A percentile compares a stretch with the other conserved stretches of the same genome.
Evolutionary conservation across 2,888 invertebrate genomes (phyloP).

Genomic region (Balanococcus diminutus): DNA sequence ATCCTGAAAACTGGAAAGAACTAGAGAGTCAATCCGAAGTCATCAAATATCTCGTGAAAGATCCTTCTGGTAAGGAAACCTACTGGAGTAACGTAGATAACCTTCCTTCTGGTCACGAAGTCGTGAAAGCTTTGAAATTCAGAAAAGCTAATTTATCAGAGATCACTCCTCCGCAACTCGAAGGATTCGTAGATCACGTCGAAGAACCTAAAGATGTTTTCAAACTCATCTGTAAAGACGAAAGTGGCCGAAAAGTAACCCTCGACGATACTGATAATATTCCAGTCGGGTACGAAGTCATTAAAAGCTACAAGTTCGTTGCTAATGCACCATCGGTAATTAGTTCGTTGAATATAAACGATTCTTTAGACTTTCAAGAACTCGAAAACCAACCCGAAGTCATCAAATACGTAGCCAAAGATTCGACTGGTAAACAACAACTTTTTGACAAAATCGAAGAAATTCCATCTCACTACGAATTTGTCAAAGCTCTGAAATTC

Average conservation of each 20-base stretch:
- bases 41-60: not conserved
- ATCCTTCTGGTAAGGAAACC: not conserved
- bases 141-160: not conserved
- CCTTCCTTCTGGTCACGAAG: not conserved
- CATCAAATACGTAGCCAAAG: not conserved
- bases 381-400: not conserved
- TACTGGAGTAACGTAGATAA: not conserved
- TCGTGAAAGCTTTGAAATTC: slow-evolving; percentile 18
- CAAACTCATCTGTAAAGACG: not conserved
- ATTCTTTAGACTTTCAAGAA: not conserved
- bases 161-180: not conserved
- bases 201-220: not conserved
- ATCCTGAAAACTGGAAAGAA: slow-evolving; percentile 7
- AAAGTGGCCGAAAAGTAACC: not conserved
- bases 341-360: not conserved
- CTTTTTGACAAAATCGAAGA: not conserved
- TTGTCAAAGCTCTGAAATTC: not conserved
- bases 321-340: not conserved
- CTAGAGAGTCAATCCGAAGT: slow-evolving; percentile 4
- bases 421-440: not conserved
- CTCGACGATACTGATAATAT: slow-evolving; percentile 1
- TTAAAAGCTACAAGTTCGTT: slow-evolving; percentile 18
- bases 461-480: not conserved
- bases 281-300: slow-evolving; percentile 26
- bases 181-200: not conserved